phyloP scores from a whole-genome alignment of 2,888 invertebrate genomes.

The Gastrophysa polygoni region DNA sequence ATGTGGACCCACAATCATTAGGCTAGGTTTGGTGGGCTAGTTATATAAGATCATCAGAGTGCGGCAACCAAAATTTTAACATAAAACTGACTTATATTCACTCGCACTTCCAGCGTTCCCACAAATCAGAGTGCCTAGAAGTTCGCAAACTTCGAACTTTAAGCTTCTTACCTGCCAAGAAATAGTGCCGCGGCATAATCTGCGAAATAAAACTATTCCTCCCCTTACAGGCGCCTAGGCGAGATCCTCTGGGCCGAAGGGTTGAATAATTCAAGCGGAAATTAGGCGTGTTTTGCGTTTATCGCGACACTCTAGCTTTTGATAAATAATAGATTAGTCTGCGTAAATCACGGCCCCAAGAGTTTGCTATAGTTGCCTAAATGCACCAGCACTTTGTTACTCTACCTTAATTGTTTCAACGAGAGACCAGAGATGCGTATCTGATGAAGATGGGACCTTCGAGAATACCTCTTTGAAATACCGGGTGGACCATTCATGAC shows the following conservation, averaged over 20 bases:
- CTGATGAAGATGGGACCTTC: too few relatives aligned
- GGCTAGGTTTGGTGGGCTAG: too few relatives aligned
- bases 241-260: constrained; percentile 11
- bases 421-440: too few relatives aligned
- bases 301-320: constrained; percentile 52
- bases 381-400: constrained; percentile 28
- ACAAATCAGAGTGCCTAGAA: neutral
- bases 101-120: neutral
- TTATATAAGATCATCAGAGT: neutral
- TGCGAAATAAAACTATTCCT: constrained; percentile 24
- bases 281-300: constrained; percentile 53
- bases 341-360: constrained; percentile 47
- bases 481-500: too few relatives aligned
- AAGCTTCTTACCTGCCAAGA: constrained; percentile 29
- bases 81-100: neutral
- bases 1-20: too few relatives aligned
- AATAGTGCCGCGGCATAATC: constrained; percentile 18
- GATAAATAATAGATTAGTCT: constrained; percentile 56
- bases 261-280: constrained; percentile 50
- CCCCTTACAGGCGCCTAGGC: neutral
- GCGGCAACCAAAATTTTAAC: neutral
- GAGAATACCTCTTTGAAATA: too few relatives aligned
- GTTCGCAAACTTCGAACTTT: constrained; percentile 9
- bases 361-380: constrained; percentile 22
- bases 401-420: neutral